Percentiles rank a stretch among this genome's conserved stretches.
Evolutionary conservation across 2,113 vertebrate genomes (phyloP).

Genomic region (Actinemys pallida): DNA sequence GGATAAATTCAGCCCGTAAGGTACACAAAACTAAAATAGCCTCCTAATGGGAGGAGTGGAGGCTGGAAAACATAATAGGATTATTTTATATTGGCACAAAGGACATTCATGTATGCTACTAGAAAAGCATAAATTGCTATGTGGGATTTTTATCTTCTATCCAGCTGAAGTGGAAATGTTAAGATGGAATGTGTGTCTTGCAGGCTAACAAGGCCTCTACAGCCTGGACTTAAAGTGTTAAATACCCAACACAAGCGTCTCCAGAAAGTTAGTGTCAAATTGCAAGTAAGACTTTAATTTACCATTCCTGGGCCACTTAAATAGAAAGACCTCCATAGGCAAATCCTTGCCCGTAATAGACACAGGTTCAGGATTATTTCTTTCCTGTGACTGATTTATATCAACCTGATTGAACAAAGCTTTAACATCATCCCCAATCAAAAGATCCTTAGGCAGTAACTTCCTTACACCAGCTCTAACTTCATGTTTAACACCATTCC

Average conservation of each 20-base stretch:
- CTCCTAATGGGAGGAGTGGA: conserved; percentile 28
- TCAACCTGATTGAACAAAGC: too few relatives aligned
- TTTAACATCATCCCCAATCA: too few relatives aligned
- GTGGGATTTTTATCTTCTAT: conserved; percentile 18
- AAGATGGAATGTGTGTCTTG: neutral
- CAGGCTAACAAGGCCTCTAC: neutral
- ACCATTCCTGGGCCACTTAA: neutral
- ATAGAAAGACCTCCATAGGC: neutral
- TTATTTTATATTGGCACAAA: conserved; percentile 25
- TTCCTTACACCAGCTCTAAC: too few relatives aligned
- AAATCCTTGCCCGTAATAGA: too few relatives aligned
- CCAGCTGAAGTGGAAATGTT: neutral
- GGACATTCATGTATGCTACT: neutral
- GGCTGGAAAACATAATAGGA: conserved; percentile 20
- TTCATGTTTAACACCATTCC: too few relatives aligned
- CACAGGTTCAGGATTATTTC: too few relatives aligned
- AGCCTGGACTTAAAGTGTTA: neutral
- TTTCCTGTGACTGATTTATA: too few relatives aligned
- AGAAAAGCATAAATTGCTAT: neutral
- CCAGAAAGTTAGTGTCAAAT: neutral
- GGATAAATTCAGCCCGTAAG: conserved; percentile 42
- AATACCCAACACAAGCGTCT: neutral
- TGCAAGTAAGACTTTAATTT: neutral
- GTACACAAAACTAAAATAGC: conserved; percentile 58
- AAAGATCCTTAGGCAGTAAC: too few relatives aligned